phyloP scores from a whole-genome alignment of 2,113 vertebrate species.

The Marmota flaviventris region DNA sequence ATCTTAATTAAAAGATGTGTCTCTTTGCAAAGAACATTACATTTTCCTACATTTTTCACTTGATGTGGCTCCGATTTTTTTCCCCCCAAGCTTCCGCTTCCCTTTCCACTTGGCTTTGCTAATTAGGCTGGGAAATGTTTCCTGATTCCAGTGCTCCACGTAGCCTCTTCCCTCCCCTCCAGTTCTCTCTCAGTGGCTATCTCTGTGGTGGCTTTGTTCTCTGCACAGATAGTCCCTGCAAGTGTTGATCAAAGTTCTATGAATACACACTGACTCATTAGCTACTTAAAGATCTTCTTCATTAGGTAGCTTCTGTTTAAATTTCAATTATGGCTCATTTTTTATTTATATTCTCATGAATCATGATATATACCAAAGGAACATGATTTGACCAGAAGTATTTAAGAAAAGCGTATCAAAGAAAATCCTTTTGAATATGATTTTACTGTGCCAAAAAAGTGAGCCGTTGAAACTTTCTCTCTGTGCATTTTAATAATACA shows the following conservation, averaged over 20 bases:
- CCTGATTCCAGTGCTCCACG: slow-evolving; percentile 46
- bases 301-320: slow-evolving; percentile 65
- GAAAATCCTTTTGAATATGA: slow-evolving; percentile 58
- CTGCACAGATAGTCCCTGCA: slow-evolving; percentile 72
- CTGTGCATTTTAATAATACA: neutral
- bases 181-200: slow-evolving; percentile 59
- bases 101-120: neutral
- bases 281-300: slow-evolving; percentile 81
- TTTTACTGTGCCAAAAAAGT: neutral
- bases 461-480: neutral
- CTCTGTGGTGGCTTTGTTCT: slow-evolving; percentile 87
- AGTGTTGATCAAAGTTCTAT: slow-evolving; percentile 76
- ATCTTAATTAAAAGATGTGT: neutral
- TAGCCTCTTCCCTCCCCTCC: slow-evolving; percentile 72
- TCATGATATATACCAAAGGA: slow-evolving; percentile 53
- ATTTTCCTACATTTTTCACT: slow-evolving; percentile 55
- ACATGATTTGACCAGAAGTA: slow-evolving; percentile 27
- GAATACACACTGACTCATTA: slow-evolving; percentile 83
- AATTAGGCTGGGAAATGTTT: slow-evolving; percentile 47
- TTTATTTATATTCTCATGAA: slow-evolving; percentile 55
- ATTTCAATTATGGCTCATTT: slow-evolving; percentile 51
- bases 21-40: neutral
- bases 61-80: neutral
- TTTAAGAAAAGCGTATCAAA: neutral
- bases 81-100: neutral